Base-by-base conservation (phyloP, 2,113 vertebrate species). In the Pardalotus punctatus region DNA sequence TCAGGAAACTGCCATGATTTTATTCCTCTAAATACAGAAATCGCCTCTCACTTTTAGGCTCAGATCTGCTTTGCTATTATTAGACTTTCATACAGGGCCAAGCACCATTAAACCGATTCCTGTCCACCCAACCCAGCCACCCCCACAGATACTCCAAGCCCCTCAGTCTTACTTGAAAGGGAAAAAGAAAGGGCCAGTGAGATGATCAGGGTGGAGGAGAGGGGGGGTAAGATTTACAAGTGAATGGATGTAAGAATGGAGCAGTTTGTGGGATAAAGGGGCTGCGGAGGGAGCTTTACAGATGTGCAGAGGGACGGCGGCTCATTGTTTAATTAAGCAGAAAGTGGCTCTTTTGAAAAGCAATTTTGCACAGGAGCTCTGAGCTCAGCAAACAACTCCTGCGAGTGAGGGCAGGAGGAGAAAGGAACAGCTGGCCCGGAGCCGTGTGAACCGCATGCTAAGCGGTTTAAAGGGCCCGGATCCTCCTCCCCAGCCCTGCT, bases 241-340 rank as follows among this genome's bases (percentile, higher is more conserved):
- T 99, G 98, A 99, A 99, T 99, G 98, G 98, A 94, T 95, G 94
- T 97, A 98, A 99, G 99, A 99, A 99, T 98, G 98, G 99, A 98
- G 98, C 98, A 98, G 99, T 99, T 99, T 99, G 98, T 97, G 98
- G 98, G 98, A 99, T 99, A 99, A 99, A 99, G 98, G 98, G 98
- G 97, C 97, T 98, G 98, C 98, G 98, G 98, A 98, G 98, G 98
- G 98, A 98, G 98, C 98, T 99, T 99, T 99, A 99, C 99, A 99
- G 99, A 99, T 99, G 99, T 99, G 99, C 97, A 97, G 98, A 98
- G 97, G 98, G 97, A 98, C 95, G 96, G 97, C 98, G 96, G 96
- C 97, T 98, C 98, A 98, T 98, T 98, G 98, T 98, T 98, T 98
- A 98, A 98, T 98, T 98, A 98, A 98, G 97, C 97, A 98, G 98